Evolutionary conservation across 2,797 vertebrate species (phyloP).

Genomic region (Characodon lateralis): DNA sequence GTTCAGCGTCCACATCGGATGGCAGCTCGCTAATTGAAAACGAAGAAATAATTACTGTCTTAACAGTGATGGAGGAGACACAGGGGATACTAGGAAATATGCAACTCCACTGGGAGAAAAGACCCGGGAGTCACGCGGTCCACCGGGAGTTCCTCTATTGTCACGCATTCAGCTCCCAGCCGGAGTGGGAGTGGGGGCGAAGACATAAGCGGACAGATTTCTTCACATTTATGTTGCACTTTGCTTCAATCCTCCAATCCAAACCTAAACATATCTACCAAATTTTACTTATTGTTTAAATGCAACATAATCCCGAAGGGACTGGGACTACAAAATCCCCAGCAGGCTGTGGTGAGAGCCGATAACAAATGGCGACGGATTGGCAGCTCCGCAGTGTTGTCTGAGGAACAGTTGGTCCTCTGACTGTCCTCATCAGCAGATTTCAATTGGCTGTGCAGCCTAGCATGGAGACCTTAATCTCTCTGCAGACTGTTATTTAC

Average conservation of each 20-base stretch:
- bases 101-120: slow-evolving; percentile 47
- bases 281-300: slow-evolving; percentile 6
- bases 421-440: slow-evolving; percentile 85
- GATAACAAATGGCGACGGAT: slow-evolving; percentile 90
- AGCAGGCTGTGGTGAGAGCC: slow-evolving; percentile 82
- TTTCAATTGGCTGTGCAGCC: slow-evolving; percentile 91
- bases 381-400: slow-evolving; percentile 80
- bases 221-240: slow-evolving; percentile 11
- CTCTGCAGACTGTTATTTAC: slow-evolving; percentile 63
- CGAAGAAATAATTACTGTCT: slow-evolving; percentile 78
- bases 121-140: slow-evolving; percentile 38
- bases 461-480: slow-evolving; percentile 80
- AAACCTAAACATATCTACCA: not conserved
- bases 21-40: slow-evolving; percentile 75
- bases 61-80: slow-evolving; percentile 74
- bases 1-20: slow-evolving; percentile 55
- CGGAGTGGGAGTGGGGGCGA: not conserved
- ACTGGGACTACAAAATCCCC: slow-evolving; percentile 85
- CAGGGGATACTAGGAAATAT: slow-evolving; percentile 54
- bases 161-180: slow-evolving; percentile 73
- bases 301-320: slow-evolving; percentile 71
- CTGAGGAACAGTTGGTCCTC: slow-evolving; percentile 88
- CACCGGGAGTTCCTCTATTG: slow-evolving; percentile 73
- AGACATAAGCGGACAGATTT: slow-evolving; percentile 11
- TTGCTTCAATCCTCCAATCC: not conserved